phyloP scores from a whole-genome alignment of 2,113 vertebrate species.

The Danionella cerebrum region DNA sequence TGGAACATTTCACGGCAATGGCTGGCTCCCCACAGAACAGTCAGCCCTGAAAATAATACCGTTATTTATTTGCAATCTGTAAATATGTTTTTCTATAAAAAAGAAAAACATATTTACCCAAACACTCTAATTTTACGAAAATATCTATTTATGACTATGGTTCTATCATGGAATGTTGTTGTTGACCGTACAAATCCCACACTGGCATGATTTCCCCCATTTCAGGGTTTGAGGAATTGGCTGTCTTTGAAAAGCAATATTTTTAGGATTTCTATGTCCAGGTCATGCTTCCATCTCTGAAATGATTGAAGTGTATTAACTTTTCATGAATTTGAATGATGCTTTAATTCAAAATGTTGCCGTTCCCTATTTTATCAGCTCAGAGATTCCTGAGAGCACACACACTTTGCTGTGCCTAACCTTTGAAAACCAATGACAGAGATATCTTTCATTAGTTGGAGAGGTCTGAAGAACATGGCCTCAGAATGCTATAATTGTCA shows the following conservation, averaged over 20 bases:
- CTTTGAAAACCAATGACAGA: neutral
- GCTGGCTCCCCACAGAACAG: neutral
- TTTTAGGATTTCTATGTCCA: no score
- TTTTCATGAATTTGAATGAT: no score
- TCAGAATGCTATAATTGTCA: neutral
- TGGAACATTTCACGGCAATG: constrained; percentile 1
- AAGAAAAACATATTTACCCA: constrained; percentile 1
- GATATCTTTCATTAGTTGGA: constrained; percentile 54
- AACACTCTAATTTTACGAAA: constrained; percentile 37
- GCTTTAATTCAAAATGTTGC: no score
- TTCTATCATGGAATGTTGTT: constrained; percentile 12
- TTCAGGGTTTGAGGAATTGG: neutral
- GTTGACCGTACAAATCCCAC: constrained; percentile 4
- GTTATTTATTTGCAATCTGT: no score
- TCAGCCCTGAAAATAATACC: constrained; percentile 43
- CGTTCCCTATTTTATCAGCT: no score
- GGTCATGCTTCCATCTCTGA: no score
- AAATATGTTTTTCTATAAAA: no score
- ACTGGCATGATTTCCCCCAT: neutral
- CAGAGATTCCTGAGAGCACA: no score
- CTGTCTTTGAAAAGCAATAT: no score
- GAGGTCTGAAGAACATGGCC: constrained; percentile 23
- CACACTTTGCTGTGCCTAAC: no score
- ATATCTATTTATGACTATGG: neutral
- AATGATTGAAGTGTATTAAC: no score